Conservation (phyloP, 2,113 vertebrate genomes). For the Phoxinus phoxinus region DNA sequence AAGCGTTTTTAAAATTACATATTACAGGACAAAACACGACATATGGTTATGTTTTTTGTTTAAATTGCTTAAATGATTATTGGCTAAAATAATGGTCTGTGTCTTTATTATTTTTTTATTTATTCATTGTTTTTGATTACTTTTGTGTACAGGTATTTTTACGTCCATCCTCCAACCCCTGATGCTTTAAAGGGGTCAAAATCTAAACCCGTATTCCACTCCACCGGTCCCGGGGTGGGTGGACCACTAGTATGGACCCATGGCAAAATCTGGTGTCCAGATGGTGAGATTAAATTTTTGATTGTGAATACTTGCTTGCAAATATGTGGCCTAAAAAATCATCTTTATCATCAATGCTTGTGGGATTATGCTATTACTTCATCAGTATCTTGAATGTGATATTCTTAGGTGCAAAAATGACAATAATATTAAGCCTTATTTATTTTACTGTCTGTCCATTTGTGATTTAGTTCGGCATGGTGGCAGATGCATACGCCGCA, state of each 20-base stretch:
- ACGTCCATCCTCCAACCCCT: not conserved
- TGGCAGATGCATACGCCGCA: constrained; percentile 36
- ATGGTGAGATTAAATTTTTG: constrained; percentile 33
- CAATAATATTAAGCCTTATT: no score
- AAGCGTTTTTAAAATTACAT: not conserved
- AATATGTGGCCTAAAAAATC: not conserved
- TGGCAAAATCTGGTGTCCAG: constrained; percentile 35
- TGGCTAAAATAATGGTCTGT: not conserved
- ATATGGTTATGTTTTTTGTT: not conserved
- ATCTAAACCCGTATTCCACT: not conserved
- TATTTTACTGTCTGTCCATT: not conserved
- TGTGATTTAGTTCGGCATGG: constrained; percentile 54
- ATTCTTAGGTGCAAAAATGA: not conserved
- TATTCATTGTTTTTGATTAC: not conserved
- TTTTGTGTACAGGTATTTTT: not conserved
- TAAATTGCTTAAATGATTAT: not conserved
- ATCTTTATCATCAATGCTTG: not conserved
- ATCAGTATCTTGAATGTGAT: not conserved
- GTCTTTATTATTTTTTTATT: not conserved
- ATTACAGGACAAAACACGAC: not conserved
- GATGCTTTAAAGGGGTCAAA: constrained; percentile 13
- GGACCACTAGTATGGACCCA: constrained; percentile 32
- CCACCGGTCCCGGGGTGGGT: not conserved
- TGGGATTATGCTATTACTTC: not conserved
- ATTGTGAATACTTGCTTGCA: not conserved